phyloP scores from a whole-genome alignment of 2,888 invertebrate species.

The Hirudinaria manillensis region DNA sequence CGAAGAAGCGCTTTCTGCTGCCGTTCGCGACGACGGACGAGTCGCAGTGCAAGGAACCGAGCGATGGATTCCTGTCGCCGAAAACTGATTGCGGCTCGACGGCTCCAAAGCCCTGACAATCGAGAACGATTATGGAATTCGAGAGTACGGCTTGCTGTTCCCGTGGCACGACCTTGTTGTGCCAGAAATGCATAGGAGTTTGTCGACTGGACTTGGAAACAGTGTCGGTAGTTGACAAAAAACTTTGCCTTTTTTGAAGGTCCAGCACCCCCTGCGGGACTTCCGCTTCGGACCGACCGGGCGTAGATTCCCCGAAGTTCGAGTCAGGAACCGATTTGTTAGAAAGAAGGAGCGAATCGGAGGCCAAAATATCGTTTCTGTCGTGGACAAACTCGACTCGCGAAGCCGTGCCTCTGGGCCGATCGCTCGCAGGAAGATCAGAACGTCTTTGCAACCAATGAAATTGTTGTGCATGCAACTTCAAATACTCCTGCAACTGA shows the following conservation, averaged over 20 bases:
- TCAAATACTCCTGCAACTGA: conserved; percentile 13
- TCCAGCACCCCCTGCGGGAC: neutral
- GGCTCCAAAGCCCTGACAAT: neutral
- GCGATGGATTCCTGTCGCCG: neutral
- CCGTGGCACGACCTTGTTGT: neutral
- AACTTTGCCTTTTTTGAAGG: neutral
- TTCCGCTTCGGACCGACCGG: neutral
- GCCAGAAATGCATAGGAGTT: neutral
- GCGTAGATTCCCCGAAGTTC: no score
- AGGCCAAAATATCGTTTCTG: neutral
- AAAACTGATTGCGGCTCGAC: neutral
- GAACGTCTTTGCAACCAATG: neutral
- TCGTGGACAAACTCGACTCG: neutral
- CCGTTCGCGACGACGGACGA: neutral
- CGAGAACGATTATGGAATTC: neutral
- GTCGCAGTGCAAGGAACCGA: neutral
- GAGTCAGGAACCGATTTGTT: neutral
- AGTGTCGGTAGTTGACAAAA: neutral
- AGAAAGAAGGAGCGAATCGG: neutral
- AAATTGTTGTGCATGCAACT: conserved; percentile 10
- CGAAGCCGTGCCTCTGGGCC: neutral
- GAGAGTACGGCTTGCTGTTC: neutral
- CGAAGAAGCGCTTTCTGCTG: neutral
- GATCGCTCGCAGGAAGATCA: neutral
- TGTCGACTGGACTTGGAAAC: neutral